Percentiles rank a stretch among this genome's conserved stretches.
These are phyloP conservation scores for Hydrolagus colliei DNA, from an alignment of 2,797 vertebrate genomes.

Conservation along the genomic window DNA sequence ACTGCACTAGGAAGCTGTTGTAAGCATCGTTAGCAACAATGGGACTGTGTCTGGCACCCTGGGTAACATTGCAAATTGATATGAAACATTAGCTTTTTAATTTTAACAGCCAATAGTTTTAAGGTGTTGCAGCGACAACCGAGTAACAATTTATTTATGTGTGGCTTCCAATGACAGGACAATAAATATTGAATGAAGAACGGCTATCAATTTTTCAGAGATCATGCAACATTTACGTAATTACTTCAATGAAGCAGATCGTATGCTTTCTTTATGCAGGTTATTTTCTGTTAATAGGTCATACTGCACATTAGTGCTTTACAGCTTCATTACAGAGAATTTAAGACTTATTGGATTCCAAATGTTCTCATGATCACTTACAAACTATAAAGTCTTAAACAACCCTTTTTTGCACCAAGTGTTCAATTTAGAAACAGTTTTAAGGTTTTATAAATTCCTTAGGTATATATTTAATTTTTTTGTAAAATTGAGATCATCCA, in stretches of 20 bases:
- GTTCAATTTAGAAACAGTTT: background rate
- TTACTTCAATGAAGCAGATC: background rate
- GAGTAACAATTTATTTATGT: slow-evolving; percentile 28
- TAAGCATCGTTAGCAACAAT: background rate
- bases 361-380: background rate
- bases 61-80: background rate
- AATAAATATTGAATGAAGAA: slow-evolving; percentile 19
- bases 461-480: no score
- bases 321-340: background rate
- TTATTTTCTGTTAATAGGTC: background rate
- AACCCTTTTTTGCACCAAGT: background rate
- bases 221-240: slow-evolving; percentile 21
- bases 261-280: background rate
- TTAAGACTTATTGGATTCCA: background rate
- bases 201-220: slow-evolving; percentile 7
- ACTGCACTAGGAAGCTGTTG: no score
- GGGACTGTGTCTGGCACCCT: background rate
- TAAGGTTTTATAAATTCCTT: no score
- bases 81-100: slow-evolving; percentile 12
- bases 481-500: background rate
- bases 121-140: background rate
- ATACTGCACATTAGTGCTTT: background rate
- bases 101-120: background rate
- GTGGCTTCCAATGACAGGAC: background rate
- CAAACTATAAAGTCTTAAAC: background rate